Percentiles rank a stretch among this genome's conserved stretches.
Conservation (phyloP, 2,888 invertebrate species). For the Spisula subtruncata region DNA sequence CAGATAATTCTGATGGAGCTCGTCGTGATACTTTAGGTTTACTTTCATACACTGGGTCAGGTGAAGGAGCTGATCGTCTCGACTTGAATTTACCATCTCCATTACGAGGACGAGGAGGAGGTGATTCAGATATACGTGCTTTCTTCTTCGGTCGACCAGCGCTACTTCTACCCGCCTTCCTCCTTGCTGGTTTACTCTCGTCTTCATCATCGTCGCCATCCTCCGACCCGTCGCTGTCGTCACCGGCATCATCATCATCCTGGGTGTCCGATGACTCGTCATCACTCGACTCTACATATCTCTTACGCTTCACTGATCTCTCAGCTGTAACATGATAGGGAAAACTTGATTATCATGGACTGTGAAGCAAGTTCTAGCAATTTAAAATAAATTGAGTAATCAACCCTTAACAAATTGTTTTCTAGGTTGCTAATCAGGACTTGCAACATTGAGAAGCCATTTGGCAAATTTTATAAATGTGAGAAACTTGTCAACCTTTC, state of each 20-base stretch:
- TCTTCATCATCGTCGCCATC: conserved; percentile 64
- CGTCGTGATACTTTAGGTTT: conserved; percentile 74
- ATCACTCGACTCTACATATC: conserved; percentile 64
- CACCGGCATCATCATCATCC: conserved; percentile 61
- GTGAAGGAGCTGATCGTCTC: conserved; percentile 53
- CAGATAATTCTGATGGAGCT: conserved; percentile 83
- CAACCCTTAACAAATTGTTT: no score
- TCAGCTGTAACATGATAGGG: neutral
- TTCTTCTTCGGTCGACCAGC: conserved; percentile 45
- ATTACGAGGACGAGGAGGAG: no score
- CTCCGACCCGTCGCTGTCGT: conserved; percentile 14
- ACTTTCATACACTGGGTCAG: conserved; percentile 60
- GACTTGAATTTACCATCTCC: conserved; percentile 47
- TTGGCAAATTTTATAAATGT: no score
- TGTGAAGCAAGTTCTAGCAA: no score
- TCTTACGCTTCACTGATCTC: conserved; percentile 63
- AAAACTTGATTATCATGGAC: no score
- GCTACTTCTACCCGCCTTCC: conserved; percentile 64
- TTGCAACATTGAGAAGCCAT: no score
- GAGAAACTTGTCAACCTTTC: no score
- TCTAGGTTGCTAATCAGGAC: no score
- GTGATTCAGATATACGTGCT: conserved; percentile 56
- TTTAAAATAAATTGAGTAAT: no score
- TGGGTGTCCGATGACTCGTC: conserved; percentile 62
- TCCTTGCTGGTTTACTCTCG: conserved; percentile 55